A percentile compares a stretch with the other conserved stretches of the same genome.
Evolutionary conservation across 2,888 invertebrate species (phyloP).

Genomic region (Seladonia tumulorum): DNA sequence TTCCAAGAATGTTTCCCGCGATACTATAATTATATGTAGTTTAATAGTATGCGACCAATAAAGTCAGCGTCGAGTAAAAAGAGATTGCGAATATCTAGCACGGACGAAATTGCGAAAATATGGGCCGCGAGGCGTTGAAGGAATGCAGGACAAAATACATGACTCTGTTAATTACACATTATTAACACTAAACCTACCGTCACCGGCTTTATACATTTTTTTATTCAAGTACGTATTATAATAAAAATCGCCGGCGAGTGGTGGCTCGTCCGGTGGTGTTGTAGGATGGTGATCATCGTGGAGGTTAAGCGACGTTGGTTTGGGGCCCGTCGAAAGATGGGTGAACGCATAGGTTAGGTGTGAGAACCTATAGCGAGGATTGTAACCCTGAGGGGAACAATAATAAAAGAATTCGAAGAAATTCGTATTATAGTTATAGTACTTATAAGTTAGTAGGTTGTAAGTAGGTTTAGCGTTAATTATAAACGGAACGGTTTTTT

Average conservation of each 20-base stretch:
- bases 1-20: neutral
- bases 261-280: too few relatives aligned
- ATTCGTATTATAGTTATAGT: too few relatives aligned
- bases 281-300: too few relatives aligned
- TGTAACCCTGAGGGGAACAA: too few relatives aligned
- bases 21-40: neutral
- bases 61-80: neutral
- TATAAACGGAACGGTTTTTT: neutral
- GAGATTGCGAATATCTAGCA: neutral
- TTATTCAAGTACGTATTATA: neutral
- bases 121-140: neutral
- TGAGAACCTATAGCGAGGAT: too few relatives aligned
- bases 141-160: neutral
- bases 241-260: too few relatives aligned
- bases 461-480: neutral
- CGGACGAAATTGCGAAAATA: neutral
- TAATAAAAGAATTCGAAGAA: too few relatives aligned
- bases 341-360: too few relatives aligned
- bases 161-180: neutral
- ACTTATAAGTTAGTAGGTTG: too few relatives aligned
- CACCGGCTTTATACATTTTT: too few relatives aligned
- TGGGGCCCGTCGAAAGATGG: too few relatives aligned
- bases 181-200: neutral
- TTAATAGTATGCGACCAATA: neutral
- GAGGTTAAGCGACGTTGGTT: too few relatives aligned